Evolutionary conservation across 2,797 vertebrate genomes (phyloP).

Genomic region (Schizopygopsis malacanthus): DNA sequence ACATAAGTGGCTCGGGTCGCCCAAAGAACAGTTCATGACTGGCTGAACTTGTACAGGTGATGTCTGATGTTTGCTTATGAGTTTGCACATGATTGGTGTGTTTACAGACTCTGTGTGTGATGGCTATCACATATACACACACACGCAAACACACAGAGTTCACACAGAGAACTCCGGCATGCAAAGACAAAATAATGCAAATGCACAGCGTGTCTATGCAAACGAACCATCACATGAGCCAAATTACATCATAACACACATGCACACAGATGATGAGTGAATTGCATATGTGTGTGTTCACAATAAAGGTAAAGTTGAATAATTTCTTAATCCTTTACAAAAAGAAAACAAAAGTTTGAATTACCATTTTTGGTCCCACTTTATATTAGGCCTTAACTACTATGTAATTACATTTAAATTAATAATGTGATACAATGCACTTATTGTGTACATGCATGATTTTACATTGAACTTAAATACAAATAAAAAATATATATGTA

Average conservation of each 20-base stretch:
- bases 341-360: no score
- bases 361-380: no score
- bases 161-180: conserved; percentile 32
- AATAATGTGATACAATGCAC: no score
- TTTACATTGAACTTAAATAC: no score
- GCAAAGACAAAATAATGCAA: conserved; percentile 50
- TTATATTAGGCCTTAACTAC: no score
- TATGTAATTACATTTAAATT: no score
- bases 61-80: conserved; percentile 19
- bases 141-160: conserved; percentile 23
- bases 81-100: not conserved
- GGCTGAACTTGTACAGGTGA: conserved; percentile 22
- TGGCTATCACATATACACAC: conserved; percentile 39
- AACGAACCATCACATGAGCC: conserved; percentile 19
- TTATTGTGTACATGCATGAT: no score
- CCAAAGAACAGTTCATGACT: not conserved
- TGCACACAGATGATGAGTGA: not conserved
- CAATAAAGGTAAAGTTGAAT: not conserved
- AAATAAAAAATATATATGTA: no score
- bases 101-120: conserved; percentile 20
- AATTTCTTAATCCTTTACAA: not conserved
- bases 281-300: not conserved
- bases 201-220: conserved; percentile 43
- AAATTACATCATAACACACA: conserved; percentile 34
- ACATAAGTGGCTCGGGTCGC: not conserved